These are phyloP conservation scores for Ips nitidus DNA, from an alignment of 1,140 invertebrate genomes.

Conservation along the genomic window DNA sequence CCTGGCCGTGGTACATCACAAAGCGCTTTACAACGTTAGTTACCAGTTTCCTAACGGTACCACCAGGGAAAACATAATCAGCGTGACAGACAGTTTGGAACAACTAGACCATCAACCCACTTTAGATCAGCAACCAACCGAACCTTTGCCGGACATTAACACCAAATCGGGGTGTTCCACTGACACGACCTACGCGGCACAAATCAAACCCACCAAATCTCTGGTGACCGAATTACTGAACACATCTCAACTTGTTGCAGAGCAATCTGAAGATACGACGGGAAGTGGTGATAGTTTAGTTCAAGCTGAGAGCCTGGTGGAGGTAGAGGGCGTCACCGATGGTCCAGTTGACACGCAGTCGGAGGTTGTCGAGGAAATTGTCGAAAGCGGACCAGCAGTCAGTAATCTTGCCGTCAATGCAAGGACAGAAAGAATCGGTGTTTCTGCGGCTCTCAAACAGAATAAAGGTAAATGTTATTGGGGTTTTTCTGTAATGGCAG, in stretches of 20 bases:
- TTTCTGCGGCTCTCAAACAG: constrained; percentile 93
- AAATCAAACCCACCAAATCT: constrained; percentile 53
- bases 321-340: not conserved
- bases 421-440: constrained; percentile 87
- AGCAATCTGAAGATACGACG: not conserved
- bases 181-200: constrained; percentile 29
- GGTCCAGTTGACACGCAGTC: constrained; percentile 3
- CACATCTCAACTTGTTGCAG: not conserved
- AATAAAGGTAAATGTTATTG: constrained; percentile 72
- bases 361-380: constrained; percentile 37
- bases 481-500: not conserved
- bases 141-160: constrained; percentile 12
- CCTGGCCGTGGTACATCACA: constrained; percentile 65
- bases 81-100: not conserved
- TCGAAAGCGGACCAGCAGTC: constrained; percentile 29
- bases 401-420: constrained; percentile 50
- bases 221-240: constrained; percentile 35
- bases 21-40: constrained; percentile 66
- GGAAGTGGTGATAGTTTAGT: not conserved
- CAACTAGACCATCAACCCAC: not conserved
- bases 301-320: not conserved
- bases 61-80: not conserved
- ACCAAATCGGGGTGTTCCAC: constrained; percentile 22
- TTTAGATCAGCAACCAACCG: constrained; percentile 1
- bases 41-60: constrained; percentile 43